Conservation (phyloP, 2,113 vertebrate species). For the Pelmatolapia mariae region DNA sequence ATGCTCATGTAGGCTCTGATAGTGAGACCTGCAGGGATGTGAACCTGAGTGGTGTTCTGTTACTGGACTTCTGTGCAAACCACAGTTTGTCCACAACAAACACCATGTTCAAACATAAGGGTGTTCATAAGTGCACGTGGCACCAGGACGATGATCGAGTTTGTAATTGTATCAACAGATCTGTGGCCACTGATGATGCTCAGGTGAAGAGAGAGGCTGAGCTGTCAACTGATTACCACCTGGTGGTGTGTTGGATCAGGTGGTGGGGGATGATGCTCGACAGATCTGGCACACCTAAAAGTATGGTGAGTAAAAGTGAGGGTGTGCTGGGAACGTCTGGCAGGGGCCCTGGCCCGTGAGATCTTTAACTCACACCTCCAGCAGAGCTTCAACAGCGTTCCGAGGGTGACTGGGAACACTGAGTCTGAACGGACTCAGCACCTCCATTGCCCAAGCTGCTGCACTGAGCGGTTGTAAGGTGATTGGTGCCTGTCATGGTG, state of each 20-base stretch:
- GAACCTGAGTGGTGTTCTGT: neutral
- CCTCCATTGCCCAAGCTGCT: neutral
- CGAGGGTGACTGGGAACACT: neutral
- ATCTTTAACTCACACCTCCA: too few relatives aligned
- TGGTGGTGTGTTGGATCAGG: neutral
- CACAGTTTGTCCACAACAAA: neutral
- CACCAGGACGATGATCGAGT: neutral
- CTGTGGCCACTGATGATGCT: neutral
- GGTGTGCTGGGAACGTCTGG: too few relatives aligned
- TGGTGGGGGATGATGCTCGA: neutral
- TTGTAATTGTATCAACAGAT: rapidly evolving
- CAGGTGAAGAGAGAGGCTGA: neutral
- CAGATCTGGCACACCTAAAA: neutral
- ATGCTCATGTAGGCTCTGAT: neutral
- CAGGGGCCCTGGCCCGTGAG: too few relatives aligned
- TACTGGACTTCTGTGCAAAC: neutral
- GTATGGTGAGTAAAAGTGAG: neutral
- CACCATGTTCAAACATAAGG: neutral
- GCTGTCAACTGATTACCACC: neutral
- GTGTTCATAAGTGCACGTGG: rapidly evolving
- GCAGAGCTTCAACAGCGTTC: too few relatives aligned
- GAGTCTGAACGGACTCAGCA: neutral
- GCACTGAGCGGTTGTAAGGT: neutral
- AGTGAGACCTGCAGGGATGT: neutral
- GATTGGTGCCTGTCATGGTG: neutral